Evolutionary conservation across 2,113 vertebrate species (phyloP).

Genomic region (Cochlearius cochlearius): DNA sequence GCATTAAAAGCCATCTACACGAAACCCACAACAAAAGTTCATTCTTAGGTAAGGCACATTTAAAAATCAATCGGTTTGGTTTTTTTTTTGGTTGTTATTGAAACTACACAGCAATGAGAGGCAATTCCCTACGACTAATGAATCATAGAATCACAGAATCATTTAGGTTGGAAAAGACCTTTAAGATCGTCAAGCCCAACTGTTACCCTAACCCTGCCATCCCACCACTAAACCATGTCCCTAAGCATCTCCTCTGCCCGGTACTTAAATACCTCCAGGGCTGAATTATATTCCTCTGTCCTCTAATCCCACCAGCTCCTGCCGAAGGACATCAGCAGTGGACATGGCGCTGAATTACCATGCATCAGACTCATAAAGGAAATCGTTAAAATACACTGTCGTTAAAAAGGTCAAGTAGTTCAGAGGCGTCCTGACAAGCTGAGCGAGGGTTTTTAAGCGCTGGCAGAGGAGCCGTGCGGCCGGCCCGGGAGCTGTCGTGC

Average conservation of each 20-base stretch:
- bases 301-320: background rate
- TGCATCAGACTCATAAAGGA: background rate
- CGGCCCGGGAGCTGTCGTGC: background rate
- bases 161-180: too few relatives aligned
- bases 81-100: background rate
- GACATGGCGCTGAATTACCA: background rate
- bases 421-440: background rate
- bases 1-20: background rate
- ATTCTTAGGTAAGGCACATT: too few relatives aligned
- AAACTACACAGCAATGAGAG: background rate
- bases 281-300: background rate
- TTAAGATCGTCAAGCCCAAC: too few relatives aligned
- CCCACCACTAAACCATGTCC: too few relatives aligned
- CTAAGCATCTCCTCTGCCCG: too few relatives aligned
- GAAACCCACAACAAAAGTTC: background rate
- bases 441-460: rapidly evolving
- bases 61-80: background rate
- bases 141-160: too few relatives aligned
- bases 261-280: too few relatives aligned
- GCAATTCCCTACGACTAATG: background rate
- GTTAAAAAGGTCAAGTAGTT: background rate
- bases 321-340: background rate
- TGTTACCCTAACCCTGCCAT: too few relatives aligned
- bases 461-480: background rate
- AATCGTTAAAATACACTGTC: background rate